These are phyloP conservation scores for Ormyrus nitidulus DNA, from an alignment of 2,888 invertebrate genomes.

Conservation along the genomic window DNA sequence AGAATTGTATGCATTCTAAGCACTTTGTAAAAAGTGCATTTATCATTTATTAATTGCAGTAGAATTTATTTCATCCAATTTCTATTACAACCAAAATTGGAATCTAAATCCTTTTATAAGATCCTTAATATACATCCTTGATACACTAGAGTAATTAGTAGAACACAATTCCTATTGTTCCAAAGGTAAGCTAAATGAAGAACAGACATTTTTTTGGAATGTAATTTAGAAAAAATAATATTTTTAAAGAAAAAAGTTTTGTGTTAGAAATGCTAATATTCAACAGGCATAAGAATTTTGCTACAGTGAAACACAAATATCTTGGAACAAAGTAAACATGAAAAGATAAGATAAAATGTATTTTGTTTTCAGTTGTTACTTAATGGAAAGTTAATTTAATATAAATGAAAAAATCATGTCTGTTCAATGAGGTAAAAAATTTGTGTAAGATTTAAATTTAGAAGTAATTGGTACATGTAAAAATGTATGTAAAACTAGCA, in stretches of 20 bases:
- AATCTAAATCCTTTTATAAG: conserved; percentile 16
- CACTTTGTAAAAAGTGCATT: conserved; percentile 47
- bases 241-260: neutral
- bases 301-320: neutral
- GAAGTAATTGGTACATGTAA: conserved; percentile 46
- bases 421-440: conserved; percentile 41
- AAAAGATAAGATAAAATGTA: conserved; percentile 29
- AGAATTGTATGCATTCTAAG: conserved; percentile 50
- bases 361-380: conserved; percentile 3
- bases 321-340: conserved; percentile 17
- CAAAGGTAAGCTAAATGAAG: conserved; percentile 40
- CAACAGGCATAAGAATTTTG: neutral
- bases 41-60: conserved; percentile 24
- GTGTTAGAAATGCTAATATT: no score
- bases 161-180: conserved; percentile 25
- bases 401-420: conserved; percentile 19
- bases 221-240: no score
- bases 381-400: neutral
- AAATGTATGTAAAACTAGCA: conserved; percentile 6
- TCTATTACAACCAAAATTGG: conserved; percentile 1
- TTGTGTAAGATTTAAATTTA: conserved; percentile 44
- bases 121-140: conserved; percentile 25
- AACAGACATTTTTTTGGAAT: conserved; percentile 25
- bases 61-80: conserved; percentile 11
- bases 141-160: conserved; percentile 44